Conservation (phyloP, 2,797 vertebrate species). For the Florisuga fusca region DNA sequence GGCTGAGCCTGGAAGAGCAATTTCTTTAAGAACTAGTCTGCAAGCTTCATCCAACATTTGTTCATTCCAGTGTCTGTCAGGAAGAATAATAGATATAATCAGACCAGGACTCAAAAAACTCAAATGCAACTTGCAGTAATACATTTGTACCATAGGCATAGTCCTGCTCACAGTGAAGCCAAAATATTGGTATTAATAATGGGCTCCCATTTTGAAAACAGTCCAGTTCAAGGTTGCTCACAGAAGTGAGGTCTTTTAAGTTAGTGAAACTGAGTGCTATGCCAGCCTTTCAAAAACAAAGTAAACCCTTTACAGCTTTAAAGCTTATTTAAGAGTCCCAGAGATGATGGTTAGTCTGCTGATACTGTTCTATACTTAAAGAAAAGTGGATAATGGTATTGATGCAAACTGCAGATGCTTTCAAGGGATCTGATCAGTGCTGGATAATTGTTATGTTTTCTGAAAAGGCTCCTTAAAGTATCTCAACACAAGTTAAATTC, state of each 20-base stretch:
- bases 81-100: not conserved
- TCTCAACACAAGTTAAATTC: not conserved
- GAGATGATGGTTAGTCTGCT: not conserved
- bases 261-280: not conserved
- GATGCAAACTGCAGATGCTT: not conserved
- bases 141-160: not conserved
- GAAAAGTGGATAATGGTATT: not conserved
- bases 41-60: constrained; percentile 83
- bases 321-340: not conserved
- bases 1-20: constrained; percentile 76
- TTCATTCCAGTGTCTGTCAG: constrained; percentile 85
- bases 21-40: constrained; percentile 83
- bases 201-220: not conserved
- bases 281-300: not conserved
- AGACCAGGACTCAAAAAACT: not conserved
- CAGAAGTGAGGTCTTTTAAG: not conserved
- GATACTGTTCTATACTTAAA: not conserved
- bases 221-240: not conserved
- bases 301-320: not conserved
- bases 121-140: not conserved
- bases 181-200: not conserved
- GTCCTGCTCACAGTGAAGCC: not conserved
- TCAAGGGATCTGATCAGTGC: not conserved
- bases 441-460: not conserved
- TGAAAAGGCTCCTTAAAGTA: not conserved